phyloP scores from a whole-genome alignment of 2,797 vertebrate species.

The Triplophysa yarkandensis region DNA sequence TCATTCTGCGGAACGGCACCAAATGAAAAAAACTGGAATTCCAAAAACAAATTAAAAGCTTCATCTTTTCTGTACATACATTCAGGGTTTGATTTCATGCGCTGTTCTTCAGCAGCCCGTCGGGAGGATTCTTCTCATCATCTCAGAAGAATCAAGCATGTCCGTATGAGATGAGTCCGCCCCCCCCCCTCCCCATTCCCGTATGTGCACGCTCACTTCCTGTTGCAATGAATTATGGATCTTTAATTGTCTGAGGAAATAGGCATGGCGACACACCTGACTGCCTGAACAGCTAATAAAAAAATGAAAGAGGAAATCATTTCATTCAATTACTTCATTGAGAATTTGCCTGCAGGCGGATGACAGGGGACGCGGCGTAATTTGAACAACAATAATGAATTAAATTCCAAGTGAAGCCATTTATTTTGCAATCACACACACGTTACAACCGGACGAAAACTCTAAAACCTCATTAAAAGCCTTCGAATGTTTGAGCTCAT shows the following conservation, averaged over 20 bases:
- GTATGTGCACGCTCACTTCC: slow-evolving; percentile 36
- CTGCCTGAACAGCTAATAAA: slow-evolving; percentile 51
- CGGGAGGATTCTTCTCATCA: slow-evolving; percentile 39
- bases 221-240: slow-evolving; percentile 58
- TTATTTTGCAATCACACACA: slow-evolving; percentile 19
- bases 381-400: slow-evolving; percentile 53
- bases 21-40: slow-evolving; percentile 34
- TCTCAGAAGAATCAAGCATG: slow-evolving; percentile 21
- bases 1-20: not conserved
- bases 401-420: slow-evolving; percentile 38
- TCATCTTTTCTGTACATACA: slow-evolving; percentile 42
- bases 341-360: slow-evolving; percentile 15
- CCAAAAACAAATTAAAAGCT: slow-evolving; percentile 40
- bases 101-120: slow-evolving; percentile 6
- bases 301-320: slow-evolving; percentile 49
- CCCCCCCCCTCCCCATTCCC: too few species aligned
- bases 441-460: not conserved
- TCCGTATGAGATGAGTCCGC: slow-evolving; percentile 35
- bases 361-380: slow-evolving; percentile 12
- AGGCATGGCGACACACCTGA: slow-evolving; percentile 53
- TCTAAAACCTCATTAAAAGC: slow-evolving; percentile 3
- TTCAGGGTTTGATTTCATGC: slow-evolving; percentile 36
- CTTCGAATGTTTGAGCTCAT: not conserved
- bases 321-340: slow-evolving; percentile 53
- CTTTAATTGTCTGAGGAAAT: slow-evolving; percentile 59